Percentiles rank a stretch among this genome's conserved stretches.
Evolutionary conservation across 2,113 vertebrate genomes (phyloP).

Genomic region (Ranitomeya imitator): DNA sequence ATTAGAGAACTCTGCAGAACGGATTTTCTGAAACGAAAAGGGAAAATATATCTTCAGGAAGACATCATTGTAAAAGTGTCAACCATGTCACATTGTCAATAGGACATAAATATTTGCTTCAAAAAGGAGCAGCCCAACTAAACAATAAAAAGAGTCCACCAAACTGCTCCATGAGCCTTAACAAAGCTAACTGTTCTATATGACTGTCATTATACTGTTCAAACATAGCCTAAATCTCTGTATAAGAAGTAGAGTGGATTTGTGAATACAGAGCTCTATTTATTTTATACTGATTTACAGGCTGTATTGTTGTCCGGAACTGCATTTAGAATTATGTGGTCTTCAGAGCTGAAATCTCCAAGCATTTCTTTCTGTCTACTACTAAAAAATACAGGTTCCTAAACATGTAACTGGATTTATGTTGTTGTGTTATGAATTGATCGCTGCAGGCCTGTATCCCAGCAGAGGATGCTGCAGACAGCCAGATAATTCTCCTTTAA

Average conservation of each 20-base stretch:
- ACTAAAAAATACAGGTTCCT: background rate
- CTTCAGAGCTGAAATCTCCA: background rate
- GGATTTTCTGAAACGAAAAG: conserved; percentile 68
- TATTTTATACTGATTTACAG: background rate
- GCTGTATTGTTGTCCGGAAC: background rate
- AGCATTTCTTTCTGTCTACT: background rate
- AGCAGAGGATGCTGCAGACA: no score
- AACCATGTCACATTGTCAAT: no score
- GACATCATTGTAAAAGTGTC: background rate
- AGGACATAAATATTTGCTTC: no score
- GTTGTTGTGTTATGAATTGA: background rate
- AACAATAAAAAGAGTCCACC: no score
- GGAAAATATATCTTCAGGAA: background rate
- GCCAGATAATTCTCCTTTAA: no score
- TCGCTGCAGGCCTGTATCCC: background rate
- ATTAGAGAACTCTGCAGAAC: conserved; percentile 72
- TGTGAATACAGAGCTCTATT: background rate
- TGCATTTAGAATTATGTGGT: background rate
- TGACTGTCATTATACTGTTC: no score
- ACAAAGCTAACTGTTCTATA: no score
- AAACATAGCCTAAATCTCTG: no score
- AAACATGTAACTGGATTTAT: background rate
- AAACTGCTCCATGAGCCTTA: no score
- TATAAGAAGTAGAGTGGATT: background rate
- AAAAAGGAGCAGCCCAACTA: no score